Conservation (phyloP, 2,797 vertebrate species). For the Coranthus polyacanthus region DNA sequence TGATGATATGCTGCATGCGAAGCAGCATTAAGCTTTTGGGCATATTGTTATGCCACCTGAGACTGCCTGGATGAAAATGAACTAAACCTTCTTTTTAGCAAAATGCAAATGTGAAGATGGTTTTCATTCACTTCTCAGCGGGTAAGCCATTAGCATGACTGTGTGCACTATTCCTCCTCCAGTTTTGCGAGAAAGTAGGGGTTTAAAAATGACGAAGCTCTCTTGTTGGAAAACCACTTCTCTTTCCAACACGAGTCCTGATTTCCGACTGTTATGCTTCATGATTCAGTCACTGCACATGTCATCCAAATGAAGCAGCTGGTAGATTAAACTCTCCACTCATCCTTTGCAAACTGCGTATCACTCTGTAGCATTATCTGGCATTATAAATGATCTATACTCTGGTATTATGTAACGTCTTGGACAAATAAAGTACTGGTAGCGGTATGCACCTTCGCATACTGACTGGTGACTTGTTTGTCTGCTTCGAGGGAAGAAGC, state of each 20-base stretch:
- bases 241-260: constrained; percentile 25
- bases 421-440: constrained; percentile 23
- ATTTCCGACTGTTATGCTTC: constrained; percentile 71
- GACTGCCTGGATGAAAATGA: constrained; percentile 36
- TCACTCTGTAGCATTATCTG: constrained; percentile 1
- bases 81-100: constrained; percentile 9
- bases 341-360: constrained; percentile 30
- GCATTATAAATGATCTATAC: constrained; percentile 17
- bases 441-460: constrained; percentile 20
- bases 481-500: constrained; percentile 43
- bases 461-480: constrained; percentile 34
- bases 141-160: constrained; percentile 63
- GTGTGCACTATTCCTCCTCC: constrained; percentile 66
- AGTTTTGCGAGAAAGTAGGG: constrained; percentile 33
- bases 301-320: constrained; percentile 38
- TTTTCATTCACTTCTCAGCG: constrained; percentile 42
- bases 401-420: constrained; percentile 30
- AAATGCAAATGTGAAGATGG: constrained; percentile 49
- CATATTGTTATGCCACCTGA: constrained; percentile 45
- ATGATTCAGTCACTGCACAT: constrained; percentile 27
- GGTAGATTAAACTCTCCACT: constrained; percentile 47
- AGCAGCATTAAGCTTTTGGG: constrained; percentile 28
- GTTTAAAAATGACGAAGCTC: constrained; percentile 22
- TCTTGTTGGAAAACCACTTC: constrained; percentile 25
- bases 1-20: constrained; percentile 26